Evolutionary conservation across 2,888 invertebrate species (phyloP).

Genomic region (Trisateles emortualis): DNA sequence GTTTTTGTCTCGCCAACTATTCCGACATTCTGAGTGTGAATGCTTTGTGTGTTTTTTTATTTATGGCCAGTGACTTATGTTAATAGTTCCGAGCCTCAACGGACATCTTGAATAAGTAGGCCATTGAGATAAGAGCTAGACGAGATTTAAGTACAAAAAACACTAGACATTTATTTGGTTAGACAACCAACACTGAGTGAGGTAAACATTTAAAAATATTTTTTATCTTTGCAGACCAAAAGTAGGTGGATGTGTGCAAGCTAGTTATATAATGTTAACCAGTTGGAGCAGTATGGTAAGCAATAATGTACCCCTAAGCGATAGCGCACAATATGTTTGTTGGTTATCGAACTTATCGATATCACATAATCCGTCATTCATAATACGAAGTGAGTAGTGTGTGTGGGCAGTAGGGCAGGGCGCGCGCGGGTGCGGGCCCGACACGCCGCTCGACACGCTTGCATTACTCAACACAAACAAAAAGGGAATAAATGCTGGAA

Average conservation of each 20-base stretch:
- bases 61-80: constrained; percentile 24
- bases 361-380: constrained; percentile 46
- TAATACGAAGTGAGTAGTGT: constrained; percentile 22
- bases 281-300: no score
- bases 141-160: constrained; percentile 4
- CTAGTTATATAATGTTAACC: no score
- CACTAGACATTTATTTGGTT: constrained; percentile 6
- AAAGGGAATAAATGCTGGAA: constrained; percentile 83
- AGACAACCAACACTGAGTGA: constrained; percentile 2
- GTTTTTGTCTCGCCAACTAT: constrained; percentile 28
- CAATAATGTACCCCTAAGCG: constrained; percentile 15
- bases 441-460: constrained; percentile 60
- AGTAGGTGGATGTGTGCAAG: neutral
- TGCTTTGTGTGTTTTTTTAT: constrained; percentile 38
- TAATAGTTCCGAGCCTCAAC: constrained; percentile 16
- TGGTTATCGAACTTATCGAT: constrained; percentile 29
- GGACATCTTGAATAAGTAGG: constrained; percentile 25
- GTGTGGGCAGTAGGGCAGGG: constrained; percentile 13
- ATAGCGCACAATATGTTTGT: constrained; percentile 15
- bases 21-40: constrained; percentile 27
- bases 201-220: constrained; percentile 3
- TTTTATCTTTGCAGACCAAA: constrained; percentile 6
- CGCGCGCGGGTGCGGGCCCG: constrained; percentile 38
- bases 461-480: constrained; percentile 80
- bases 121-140: constrained; percentile 12